These are phyloP conservation scores for Prorops nasuta DNA, from an alignment of 1,140 invertebrate genomes.

Conservation along the genomic window DNA sequence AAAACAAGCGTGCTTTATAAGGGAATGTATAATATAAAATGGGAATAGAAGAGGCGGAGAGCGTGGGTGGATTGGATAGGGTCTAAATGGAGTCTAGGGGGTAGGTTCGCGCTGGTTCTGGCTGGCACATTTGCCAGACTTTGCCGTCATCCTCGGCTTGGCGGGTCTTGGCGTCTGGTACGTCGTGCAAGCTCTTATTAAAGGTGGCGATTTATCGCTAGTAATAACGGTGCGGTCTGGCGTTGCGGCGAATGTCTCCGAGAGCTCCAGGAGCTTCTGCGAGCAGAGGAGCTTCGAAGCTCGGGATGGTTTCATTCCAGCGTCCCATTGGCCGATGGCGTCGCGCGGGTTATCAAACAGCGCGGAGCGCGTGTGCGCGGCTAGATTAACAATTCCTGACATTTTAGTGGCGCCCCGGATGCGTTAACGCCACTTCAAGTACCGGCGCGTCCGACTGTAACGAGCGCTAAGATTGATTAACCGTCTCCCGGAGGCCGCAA, in stretches of 20 bases:
- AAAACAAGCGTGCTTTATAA: too few species aligned
- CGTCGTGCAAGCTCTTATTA: slow-evolving; percentile 49
- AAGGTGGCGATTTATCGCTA: slow-evolving; percentile 54
- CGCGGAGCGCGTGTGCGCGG: not conserved
- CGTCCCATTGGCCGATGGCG: not conserved
- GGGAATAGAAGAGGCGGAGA: too few species aligned
- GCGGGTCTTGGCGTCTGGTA: slow-evolving; percentile 28
- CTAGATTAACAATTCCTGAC: slow-evolving; percentile 40
- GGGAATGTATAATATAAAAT: too few species aligned
- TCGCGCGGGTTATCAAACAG: slow-evolving; percentile 2
- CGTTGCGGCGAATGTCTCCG: slow-evolving; percentile 34
- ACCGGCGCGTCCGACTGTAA: slow-evolving; percentile 26
- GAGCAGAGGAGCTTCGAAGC: not conserved
- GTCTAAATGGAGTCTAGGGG: too few species aligned
- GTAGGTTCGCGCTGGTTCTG: too few species aligned
- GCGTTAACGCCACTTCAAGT: slow-evolving; percentile 26
- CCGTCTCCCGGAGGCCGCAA: slow-evolving; percentile 21
- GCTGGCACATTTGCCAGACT: too few species aligned
- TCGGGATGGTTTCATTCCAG: slow-evolving; percentile 16
- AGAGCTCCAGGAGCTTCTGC: slow-evolving; percentile 12
- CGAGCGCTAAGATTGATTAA: slow-evolving; percentile 45
- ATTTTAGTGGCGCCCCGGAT: slow-evolving; percentile 29
- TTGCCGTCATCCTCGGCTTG: slow-evolving; percentile 17
- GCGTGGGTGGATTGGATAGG: too few species aligned
- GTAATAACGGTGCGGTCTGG: slow-evolving; percentile 54